Evolutionary conservation across 2,888 invertebrate species (phyloP).

Genomic region (Choreutis nemorana): DNA sequence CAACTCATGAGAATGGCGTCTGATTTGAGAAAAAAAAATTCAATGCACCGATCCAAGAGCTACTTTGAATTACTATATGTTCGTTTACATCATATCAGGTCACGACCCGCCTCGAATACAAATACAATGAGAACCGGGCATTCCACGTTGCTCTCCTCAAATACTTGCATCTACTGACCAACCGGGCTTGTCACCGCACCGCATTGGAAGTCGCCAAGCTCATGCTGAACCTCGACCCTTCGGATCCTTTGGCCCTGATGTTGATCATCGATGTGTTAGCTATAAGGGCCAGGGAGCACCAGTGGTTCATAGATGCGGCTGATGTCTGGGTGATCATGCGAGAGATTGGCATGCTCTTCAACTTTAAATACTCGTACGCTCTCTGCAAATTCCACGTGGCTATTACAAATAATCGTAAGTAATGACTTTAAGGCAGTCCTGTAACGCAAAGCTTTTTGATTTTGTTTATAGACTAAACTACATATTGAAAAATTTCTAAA

Average conservation of each 20-base stretch:
- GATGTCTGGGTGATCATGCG: conserved; percentile 20
- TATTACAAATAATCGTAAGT: conserved; percentile 20
- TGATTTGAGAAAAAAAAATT: no score
- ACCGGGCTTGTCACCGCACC: conserved; percentile 84
- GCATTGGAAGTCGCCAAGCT: conserved; percentile 87
- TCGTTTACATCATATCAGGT: no score
- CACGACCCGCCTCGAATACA: conserved; percentile 29
- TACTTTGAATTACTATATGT: no score
- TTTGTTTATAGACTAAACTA: no score
- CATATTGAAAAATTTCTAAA: no score
- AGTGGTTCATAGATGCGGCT: conserved; percentile 66
- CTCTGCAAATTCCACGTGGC: conserved; percentile 32
- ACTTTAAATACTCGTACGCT: conserved; percentile 34
- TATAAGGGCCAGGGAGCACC: conserved; percentile 74
- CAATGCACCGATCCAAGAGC: no score
- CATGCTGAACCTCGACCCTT: conserved; percentile 77
- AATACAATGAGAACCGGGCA: conserved; percentile 31
- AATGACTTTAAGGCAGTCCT: background rate
- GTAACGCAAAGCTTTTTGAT: background rate
- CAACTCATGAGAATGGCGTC: no score
- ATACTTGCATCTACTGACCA: conserved; percentile 77
- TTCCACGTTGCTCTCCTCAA: conserved; percentile 75
- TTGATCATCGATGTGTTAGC: conserved; percentile 84
- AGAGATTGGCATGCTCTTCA: conserved; percentile 24
- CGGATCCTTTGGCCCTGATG: conserved; percentile 78